Percentiles rank a stretch among this genome's conserved stretches.
Conservation (phyloP, 2,113 vertebrate species). For the Rana temporaria region DNA sequence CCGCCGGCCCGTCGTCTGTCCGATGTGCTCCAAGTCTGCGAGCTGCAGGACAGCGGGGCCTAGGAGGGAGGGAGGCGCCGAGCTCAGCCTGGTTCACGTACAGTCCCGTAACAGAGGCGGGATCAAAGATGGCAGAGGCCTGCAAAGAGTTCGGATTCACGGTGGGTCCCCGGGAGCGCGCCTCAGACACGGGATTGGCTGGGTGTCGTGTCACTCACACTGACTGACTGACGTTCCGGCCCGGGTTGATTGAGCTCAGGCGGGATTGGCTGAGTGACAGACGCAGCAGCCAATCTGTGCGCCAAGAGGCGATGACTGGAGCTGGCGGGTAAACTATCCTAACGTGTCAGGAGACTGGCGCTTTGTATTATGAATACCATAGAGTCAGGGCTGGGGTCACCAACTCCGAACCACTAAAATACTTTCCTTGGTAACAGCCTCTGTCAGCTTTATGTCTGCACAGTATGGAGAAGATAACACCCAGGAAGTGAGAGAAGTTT, state of each 20-base stretch:
- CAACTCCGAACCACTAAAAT: too few relatives aligned
- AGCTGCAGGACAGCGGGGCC: not conserved
- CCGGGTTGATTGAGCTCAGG: not conserved
- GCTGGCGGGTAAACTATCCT: too few relatives aligned
- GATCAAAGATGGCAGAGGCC: not conserved
- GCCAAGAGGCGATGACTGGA: too few relatives aligned
- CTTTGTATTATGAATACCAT: too few relatives aligned
- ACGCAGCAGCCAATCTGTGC: not conserved
- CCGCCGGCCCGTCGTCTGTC: not conserved
- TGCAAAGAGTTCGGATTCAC: constrained; percentile 3
- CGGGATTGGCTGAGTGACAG: not conserved
- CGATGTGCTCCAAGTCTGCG: not conserved
- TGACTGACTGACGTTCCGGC: not conserved
- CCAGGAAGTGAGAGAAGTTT: too few relatives aligned
- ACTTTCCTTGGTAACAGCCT: too few relatives aligned
- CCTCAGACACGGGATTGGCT: not conserved
- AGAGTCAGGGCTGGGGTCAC: too few relatives aligned
- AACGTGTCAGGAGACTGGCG: too few relatives aligned
- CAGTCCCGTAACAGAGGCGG: constrained; percentile 12
- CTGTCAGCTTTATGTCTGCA: too few relatives aligned
- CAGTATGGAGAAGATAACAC: too few relatives aligned
- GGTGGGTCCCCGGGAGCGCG: not conserved
- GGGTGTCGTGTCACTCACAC: not conserved
- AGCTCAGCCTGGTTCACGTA: not conserved
- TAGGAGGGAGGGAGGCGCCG: not conserved